These are phyloP conservation scores for Equus quagga DNA, from an alignment of 2,113 vertebrate species.

Conservation along the genomic window DNA sequence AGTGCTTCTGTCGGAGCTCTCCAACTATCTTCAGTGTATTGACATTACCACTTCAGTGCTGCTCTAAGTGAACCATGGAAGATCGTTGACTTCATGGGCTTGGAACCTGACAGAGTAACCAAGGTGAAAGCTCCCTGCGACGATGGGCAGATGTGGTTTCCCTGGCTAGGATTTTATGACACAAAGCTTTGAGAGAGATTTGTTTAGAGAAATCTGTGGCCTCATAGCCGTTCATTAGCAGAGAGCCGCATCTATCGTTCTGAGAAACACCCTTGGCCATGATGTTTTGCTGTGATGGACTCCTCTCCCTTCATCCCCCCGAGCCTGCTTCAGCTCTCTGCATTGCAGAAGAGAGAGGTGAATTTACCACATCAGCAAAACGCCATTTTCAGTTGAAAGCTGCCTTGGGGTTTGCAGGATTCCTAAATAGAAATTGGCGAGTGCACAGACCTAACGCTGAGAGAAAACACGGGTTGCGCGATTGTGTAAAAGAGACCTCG, in stretches of 20 bases:
- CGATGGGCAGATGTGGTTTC: background rate
- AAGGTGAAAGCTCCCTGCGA: background rate
- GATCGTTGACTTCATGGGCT: no score
- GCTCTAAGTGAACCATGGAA: background rate
- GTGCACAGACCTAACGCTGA: background rate
- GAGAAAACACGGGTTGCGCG: background rate
- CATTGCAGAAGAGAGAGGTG: background rate
- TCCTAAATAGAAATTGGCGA: constrained; percentile 70
- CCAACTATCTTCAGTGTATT: fast-evolving
- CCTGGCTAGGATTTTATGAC: background rate
- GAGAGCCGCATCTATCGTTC: background rate
- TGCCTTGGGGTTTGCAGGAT: constrained; percentile 47
- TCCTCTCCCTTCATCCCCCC: background rate
- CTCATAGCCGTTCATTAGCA: background rate
- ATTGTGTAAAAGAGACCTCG: background rate
- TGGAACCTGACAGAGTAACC: background rate
- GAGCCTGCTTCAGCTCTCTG: background rate
- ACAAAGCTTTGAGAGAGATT: background rate
- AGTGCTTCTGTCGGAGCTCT: background rate
- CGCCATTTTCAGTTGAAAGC: constrained; percentile 15
- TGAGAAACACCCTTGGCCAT: background rate
- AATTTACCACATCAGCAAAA: constrained; percentile 44
- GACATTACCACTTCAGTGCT: background rate
- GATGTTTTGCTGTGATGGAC: background rate
- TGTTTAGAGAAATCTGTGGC: background rate